Base-by-base conservation (phyloP, 2,113 vertebrate species). In the Bothrops jararaca region DNA sequence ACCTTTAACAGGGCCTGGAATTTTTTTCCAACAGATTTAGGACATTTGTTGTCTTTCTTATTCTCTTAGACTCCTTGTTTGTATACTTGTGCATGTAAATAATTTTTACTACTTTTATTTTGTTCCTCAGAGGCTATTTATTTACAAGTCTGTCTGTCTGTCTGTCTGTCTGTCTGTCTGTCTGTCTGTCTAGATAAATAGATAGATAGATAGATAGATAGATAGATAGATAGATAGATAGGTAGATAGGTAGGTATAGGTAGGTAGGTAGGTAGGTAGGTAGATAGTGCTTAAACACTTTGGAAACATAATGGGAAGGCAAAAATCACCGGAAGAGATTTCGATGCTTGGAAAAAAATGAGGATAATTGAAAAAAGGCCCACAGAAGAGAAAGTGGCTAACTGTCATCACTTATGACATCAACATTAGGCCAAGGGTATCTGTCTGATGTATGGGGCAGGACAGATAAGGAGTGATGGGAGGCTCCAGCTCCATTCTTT, bases 1-100 rank as follows among this genome's bases (percentile, higher is more conserved):
- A 93, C 91, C 60, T 96, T 95, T 93, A 93, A 93, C 88, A 1
- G 11, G 60, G 7, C 2, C 34, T 92, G 92, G 91, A 3, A 52
- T 29, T 85, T 23, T 23, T 89, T 91, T 42, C 24, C 88, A 92
- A 29, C 86, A 94, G 94, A 94, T 85, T 2, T 85, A 93, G 86
- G 56, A 92, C 29, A 22, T 56, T 54, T 57, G 88, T 10, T 92
- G n/a, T 1, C 52, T 5, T 24, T 26, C 8, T 53, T 8, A 92
- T 0, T 42, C 92, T 95, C 54, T 86, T 90, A 85, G 22, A 39
- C 88, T 88, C 91, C 12, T 91, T 91, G 92, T 1, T 23, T 89
- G 85, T 34, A 91, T 29, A 29, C 24, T 8, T 24, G 6, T 58
- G 57, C 7, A 6, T 58, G 53, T 53, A 92, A 92, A n/a, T 88